phyloP scores from a whole-genome alignment of 2,113 vertebrate genomes.

The Cochlearius cochlearius region DNA sequence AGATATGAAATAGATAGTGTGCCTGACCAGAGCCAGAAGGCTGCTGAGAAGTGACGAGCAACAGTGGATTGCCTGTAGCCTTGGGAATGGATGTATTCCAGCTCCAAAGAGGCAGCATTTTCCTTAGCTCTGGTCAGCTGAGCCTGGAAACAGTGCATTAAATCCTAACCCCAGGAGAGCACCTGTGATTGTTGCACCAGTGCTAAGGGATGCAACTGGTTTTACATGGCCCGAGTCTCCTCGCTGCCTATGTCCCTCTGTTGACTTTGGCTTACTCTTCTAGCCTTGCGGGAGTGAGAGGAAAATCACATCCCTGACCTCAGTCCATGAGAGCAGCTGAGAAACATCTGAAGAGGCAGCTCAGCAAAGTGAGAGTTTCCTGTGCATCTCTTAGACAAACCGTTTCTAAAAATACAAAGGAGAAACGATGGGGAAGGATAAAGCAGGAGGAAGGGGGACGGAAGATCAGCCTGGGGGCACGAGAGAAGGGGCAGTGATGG shows the following conservation, averaged over 20 bases:
- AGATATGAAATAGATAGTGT: not conserved
- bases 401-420: conserved; percentile 2
- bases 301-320: conserved; percentile 4
- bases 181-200: not conserved
- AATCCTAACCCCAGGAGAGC: not conserved
- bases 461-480: not conserved
- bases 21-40: not conserved
- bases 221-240: not conserved
- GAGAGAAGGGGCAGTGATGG: not conserved
- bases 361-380: not conserved
- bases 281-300: not conserved
- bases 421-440: not conserved
- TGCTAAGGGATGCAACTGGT: not conserved
- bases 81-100: not conserved
- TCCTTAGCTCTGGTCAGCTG: not conserved
- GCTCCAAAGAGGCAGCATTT: not conserved
- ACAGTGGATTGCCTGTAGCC: not conserved
- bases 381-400: not conserved
- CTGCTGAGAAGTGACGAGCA: conserved; percentile 38
- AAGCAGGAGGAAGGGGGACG: not conserved
- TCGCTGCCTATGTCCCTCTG: not conserved
- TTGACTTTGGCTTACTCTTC: not conserved
- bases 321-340: conserved; percentile 20
- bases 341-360: conserved; percentile 9
- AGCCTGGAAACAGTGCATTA: not conserved